Evolutionary conservation across 2,113 vertebrate genomes (phyloP), one percentile per base, ranked within the genome.

Genomic region (Hemicordylus capensis): DNA sequence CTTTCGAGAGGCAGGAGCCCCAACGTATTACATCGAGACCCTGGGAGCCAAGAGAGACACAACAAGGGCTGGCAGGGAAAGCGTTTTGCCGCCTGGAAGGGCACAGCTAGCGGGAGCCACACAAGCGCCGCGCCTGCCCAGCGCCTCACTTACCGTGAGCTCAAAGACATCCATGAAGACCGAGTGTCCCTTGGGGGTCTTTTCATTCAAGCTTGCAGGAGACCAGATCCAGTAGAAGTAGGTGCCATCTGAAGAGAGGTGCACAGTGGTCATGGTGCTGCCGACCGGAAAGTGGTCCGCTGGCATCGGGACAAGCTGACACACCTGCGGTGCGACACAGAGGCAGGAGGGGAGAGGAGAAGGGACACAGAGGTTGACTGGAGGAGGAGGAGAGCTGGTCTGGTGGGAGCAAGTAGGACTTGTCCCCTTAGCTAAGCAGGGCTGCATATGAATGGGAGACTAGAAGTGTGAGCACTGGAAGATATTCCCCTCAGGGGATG

Each of bases 191-290:
- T 99, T 99, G 24, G 98, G 98, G 6, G 99, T 99, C 94, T 99
- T 99, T 93, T 99, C 99, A 31, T 99, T 99, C 92, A 99, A 97
- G 91, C 98, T 98, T 84, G 98, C 98, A 81, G 99, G 99, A 86
- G 98, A 99, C 99, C 99, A 99, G 91, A 99, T 97, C 99, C 99
- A 99, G 92, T 99, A 99, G 94, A 99, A 97, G 87, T 98, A 99
- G 39, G 98, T 98, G 42, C 99, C 98, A 67, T 99, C 99, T 59
- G 99, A 99, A 94, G 98, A 99, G 83, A 99, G 97, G 92, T 99
- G 98, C 81, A 99, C 97, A 0, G 98, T 99, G 87, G 98, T 99
- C 97, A 99, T 97, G 83, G 97, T 98, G 92, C 98, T 98, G 95
- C 99, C 99, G 85, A 98, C 95, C 0, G 98, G 98, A 92, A 99